These are phyloP conservation scores for Rhynchomys soricoides DNA, from an alignment of 2,113 vertebrate genomes.

Conservation along the genomic window DNA sequence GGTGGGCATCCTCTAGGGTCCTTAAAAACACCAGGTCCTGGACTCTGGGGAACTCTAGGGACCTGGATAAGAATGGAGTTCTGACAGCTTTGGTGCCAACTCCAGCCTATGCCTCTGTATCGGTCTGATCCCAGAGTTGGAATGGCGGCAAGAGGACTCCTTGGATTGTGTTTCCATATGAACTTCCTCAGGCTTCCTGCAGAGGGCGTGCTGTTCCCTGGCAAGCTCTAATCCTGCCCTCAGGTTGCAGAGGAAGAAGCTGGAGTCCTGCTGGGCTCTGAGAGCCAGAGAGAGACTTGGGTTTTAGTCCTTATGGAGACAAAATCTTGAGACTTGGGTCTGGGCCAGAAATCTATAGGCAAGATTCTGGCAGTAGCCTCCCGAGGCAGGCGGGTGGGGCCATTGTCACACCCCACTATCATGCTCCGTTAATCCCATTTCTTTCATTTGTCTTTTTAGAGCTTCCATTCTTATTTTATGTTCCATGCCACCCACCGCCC, in stretches of 20 bases:
- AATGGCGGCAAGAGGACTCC: background rate
- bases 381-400: too few relatives aligned
- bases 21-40: background rate
- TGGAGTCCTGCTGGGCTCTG: background rate
- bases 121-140: background rate
- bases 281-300: background rate
- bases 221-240: background rate
- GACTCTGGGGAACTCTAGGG: background rate
- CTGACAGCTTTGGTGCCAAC: background rate
- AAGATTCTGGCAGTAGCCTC: background rate
- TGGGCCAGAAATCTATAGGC: background rate
- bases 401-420: background rate
- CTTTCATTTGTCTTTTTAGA: conserved; percentile 12
- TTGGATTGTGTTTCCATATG: background rate
- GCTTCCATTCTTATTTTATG: conserved; percentile 19
- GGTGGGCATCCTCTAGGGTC: background rate
- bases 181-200: background rate
- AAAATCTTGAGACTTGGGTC: background rate
- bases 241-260: background rate
- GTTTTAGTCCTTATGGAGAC: background rate
- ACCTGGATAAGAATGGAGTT: background rate
- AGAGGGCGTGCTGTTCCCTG: background rate
- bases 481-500: background rate
- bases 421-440: background rate
- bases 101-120: accelerated